Evolutionary conservation across 2,113 vertebrate species (phyloP).

Genomic region (Sialia sialis): DNA sequence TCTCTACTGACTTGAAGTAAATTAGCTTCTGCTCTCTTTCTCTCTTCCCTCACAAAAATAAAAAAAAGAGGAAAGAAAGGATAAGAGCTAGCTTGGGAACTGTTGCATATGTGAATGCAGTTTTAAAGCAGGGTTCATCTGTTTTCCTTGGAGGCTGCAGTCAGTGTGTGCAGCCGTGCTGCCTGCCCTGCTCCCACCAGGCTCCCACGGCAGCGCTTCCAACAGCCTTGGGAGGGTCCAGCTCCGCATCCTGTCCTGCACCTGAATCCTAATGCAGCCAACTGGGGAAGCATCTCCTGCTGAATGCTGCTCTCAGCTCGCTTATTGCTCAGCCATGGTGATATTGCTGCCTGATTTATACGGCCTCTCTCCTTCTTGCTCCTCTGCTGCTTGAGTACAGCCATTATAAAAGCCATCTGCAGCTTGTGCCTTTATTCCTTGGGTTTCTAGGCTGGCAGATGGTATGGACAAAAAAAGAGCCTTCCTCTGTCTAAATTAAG

Average conservation of each 20-base stretch:
- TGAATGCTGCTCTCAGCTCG: not conserved
- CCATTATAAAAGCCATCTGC: constrained; percentile 47
- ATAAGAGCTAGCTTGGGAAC: not conserved
- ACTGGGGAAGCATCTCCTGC: not conserved
- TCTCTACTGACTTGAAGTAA: constrained; percentile 1
- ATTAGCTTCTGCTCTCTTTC: not conserved
- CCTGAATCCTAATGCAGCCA: not conserved
- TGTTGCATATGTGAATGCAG: not conserved
- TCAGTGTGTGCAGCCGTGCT: not conserved
- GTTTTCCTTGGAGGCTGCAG: not conserved
- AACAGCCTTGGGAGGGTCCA: not conserved
- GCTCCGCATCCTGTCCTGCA: not conserved
- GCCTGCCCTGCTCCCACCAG: not conserved
- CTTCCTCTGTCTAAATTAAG: constrained; percentile 36
- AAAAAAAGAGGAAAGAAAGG: not conserved
- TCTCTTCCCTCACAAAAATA: not conserved
- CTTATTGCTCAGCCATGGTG: not conserved
- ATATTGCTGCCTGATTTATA: constrained; percentile 28
- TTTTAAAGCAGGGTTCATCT: not conserved
- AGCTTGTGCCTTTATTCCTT: constrained; percentile 34
- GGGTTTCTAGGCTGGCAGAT: constrained; percentile 64
- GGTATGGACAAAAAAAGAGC: constrained; percentile 26
- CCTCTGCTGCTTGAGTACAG: not conserved
- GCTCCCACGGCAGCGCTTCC: not conserved
- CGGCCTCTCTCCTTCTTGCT: not conserved